These are phyloP conservation scores for Phengaris arion DNA, from an alignment of 2,888 invertebrate species.

Conservation along the genomic window DNA sequence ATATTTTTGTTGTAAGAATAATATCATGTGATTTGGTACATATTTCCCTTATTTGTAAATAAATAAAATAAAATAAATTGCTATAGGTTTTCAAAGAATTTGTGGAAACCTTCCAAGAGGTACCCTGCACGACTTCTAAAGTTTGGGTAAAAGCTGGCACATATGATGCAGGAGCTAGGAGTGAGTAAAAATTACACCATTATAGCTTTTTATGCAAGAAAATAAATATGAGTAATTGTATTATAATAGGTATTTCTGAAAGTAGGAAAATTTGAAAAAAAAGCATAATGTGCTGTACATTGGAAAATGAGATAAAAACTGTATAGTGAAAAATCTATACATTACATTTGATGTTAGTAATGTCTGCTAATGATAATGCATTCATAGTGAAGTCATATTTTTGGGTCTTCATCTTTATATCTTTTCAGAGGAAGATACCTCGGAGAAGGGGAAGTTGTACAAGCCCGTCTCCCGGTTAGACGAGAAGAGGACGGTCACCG, in stretches of 20 bases:
- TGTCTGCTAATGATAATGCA: background rate
- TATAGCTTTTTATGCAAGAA: background rate
- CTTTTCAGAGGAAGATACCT: constrained; percentile 88
- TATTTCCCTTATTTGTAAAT: background rate
- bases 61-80: too few species aligned
- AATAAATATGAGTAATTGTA: background rate
- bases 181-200: constrained; percentile 69
- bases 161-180: constrained; percentile 95
- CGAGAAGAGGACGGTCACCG: constrained; percentile 59
- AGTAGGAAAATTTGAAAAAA: too few species aligned
- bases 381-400: background rate
- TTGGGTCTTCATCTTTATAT: constrained; percentile 4
- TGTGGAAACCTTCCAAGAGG: constrained; percentile 97
- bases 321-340: too few species aligned
- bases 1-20: too few species aligned
- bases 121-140: constrained; percentile 88
- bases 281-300: too few species aligned
- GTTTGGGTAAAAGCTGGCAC: constrained; percentile 99
- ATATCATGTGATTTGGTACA: background rate
- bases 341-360: background rate
- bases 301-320: too few species aligned
- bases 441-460: constrained; percentile 94
- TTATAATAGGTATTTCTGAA: background rate
- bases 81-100: constrained; percentile 95
- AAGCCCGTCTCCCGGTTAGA: constrained; percentile 91